phyloP scores from a whole-genome alignment of 2,797 vertebrate genomes.

The Anguilla megastoma region DNA sequence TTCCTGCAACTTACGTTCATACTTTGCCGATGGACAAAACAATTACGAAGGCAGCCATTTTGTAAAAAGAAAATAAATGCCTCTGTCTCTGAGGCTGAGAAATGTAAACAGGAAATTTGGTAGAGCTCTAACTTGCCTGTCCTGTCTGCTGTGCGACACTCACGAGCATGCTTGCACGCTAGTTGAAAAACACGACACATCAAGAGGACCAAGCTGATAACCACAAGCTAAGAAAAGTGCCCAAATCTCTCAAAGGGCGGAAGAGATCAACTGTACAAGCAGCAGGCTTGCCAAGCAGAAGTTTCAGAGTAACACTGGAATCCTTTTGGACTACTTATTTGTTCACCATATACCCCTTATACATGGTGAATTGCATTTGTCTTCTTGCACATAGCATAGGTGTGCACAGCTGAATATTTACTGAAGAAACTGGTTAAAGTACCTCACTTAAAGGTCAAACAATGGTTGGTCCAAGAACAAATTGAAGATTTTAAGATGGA shows the following conservation, averaged over 20 bases:
- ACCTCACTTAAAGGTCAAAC: background rate
- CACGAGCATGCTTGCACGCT: background rate
- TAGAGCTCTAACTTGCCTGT: background rate
- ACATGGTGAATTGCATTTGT: too few species aligned
- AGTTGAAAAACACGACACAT: background rate
- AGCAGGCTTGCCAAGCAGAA: background rate
- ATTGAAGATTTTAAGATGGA: too few species aligned
- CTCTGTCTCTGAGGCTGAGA: background rate
- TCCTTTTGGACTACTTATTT: too few species aligned
- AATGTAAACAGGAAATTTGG: conserved; percentile 1
- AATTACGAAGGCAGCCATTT: background rate
- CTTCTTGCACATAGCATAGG: too few species aligned
- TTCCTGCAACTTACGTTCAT: too few species aligned
- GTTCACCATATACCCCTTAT: background rate
- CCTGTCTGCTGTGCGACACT: background rate
- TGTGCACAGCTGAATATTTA: background rate
- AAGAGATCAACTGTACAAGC: background rate
- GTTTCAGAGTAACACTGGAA: background rate
- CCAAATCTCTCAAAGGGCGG: background rate
- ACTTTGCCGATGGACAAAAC: background rate
- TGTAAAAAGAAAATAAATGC: background rate
- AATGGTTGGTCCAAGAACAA: background rate
- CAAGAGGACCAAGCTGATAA: background rate
- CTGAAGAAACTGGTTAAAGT: background rate
- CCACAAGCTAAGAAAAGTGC: background rate